Percentiles rank a stretch among this genome's conserved stretches.
Evolutionary conservation across 2,888 invertebrate genomes (phyloP).

Genomic region (Seira ritae): DNA sequence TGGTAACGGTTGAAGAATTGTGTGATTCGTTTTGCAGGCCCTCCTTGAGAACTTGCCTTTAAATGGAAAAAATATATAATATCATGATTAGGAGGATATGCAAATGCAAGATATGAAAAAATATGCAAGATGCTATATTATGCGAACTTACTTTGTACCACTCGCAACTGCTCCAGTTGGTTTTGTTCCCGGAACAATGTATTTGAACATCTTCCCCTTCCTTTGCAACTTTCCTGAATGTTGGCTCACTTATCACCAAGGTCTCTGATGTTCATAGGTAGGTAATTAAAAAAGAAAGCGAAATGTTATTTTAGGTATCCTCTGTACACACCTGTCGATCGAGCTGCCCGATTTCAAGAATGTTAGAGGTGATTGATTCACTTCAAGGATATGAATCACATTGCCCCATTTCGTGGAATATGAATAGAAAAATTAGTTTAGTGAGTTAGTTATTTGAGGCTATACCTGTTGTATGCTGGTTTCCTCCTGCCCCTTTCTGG

Average conservation of each 20-base stretch:
- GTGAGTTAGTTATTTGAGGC: too few relatives aligned
- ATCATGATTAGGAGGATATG: too few relatives aligned
- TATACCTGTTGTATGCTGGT: too few relatives aligned
- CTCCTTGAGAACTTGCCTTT: slow-evolving; percentile 41
- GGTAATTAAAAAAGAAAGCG: neutral
- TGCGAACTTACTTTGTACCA: slow-evolving; percentile 71
- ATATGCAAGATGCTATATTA: too few relatives aligned
- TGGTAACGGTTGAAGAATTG: slow-evolving; percentile 68
- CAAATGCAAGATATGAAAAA: neutral
- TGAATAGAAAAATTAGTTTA: too few relatives aligned
- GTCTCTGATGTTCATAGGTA: neutral
- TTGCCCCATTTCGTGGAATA: too few relatives aligned
- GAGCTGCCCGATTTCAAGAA: too few relatives aligned
- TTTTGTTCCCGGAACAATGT: slow-evolving; percentile 58
- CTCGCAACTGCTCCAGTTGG: slow-evolving; percentile 56
- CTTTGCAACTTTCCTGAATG: slow-evolving; percentile 31
- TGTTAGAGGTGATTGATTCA: too few relatives aligned
- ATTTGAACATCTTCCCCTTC: slow-evolving; percentile 68
- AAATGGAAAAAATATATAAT: too few relatives aligned
- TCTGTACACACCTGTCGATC: too few relatives aligned
- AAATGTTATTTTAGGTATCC: neutral
- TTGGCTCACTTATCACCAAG: slow-evolving; percentile 20
- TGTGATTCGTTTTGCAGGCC: slow-evolving; percentile 54
- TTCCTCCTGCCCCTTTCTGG: slow-evolving; percentile 4
- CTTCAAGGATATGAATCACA: too few relatives aligned